phyloP scores from a whole-genome alignment of 2,797 vertebrate species.

The Atherinosoma microstoma region DNA sequence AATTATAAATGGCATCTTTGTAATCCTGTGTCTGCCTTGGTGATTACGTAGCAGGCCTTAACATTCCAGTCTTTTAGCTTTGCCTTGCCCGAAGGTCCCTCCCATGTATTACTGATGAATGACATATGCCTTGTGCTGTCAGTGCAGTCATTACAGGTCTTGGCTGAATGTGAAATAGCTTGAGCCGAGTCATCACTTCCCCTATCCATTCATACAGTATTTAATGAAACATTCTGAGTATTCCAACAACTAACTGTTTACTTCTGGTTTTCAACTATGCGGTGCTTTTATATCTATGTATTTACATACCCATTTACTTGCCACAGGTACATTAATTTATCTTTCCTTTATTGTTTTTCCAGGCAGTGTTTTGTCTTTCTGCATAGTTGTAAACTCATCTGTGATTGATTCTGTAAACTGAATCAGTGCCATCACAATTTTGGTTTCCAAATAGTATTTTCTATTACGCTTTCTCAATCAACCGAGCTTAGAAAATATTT shows the following conservation, averaged over 20 bases:
- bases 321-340: constrained; percentile 20
- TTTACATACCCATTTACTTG: constrained; percentile 2
- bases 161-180: constrained; percentile 56
- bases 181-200: constrained; percentile 42
- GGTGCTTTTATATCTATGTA: constrained; percentile 46
- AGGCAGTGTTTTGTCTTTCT: constrained; percentile 19
- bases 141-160: constrained; percentile 40
- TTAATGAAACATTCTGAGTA: constrained; percentile 35
- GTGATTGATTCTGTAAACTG: background rate
- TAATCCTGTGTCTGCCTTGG: constrained; percentile 42
- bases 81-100: constrained; percentile 20
- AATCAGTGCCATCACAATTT: constrained; percentile 24
- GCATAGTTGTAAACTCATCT: constrained; percentile 5
- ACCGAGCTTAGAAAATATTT: constrained; percentile 20
- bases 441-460: constrained; percentile 30
- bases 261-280: constrained; percentile 28
- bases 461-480: constrained; percentile 16
- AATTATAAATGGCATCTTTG: constrained; percentile 35
- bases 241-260: constrained; percentile 49
- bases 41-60: constrained; percentile 40
- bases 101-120: constrained; percentile 38
- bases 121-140: constrained; percentile 23
- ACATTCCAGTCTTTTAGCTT: constrained; percentile 60
- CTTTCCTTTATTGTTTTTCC: background rate
- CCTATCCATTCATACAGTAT: constrained; percentile 31